Conservation (phyloP, 2,797 vertebrate genomes). For the Simalia tracyae region DNA sequence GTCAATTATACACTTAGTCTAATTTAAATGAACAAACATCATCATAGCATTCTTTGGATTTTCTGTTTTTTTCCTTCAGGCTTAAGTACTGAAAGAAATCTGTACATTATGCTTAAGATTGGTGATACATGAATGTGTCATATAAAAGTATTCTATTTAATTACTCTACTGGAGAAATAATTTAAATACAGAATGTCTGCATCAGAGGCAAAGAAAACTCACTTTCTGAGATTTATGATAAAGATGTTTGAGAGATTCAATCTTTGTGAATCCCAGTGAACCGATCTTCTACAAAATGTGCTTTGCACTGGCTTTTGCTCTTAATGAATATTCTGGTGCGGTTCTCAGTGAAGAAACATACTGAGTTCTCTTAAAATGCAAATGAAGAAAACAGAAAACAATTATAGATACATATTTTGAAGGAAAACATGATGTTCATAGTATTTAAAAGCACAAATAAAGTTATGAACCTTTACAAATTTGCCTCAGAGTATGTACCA, state of each 20-base stretch:
- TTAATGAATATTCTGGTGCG: neutral
- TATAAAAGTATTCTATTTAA: neutral
- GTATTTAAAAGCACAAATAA: neutral
- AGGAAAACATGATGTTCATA: neutral
- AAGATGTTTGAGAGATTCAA: neutral
- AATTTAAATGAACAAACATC: slow-evolving; percentile 40
- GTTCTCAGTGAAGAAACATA: neutral
- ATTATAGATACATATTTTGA: neutral
- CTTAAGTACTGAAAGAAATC: neutral
- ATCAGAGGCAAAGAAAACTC: neutral
- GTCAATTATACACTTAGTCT: slow-evolving; percentile 36
- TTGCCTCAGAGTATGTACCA: neutral
- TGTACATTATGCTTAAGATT: neutral
- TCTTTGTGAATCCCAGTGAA: neutral
- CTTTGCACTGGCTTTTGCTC: neutral
- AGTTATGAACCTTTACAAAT: neutral
- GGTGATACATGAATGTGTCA: neutral
- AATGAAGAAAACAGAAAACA: neutral
- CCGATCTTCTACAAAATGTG: neutral
- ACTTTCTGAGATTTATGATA: neutral
- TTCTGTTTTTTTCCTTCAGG: neutral
- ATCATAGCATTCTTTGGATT: neutral
- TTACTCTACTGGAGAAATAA: neutral
- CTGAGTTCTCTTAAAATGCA: neutral
- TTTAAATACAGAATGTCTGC: neutral